Evolutionary conservation across 2,113 vertebrate genomes (phyloP), one percentile per base, ranked within the genome.

Genomic region (Hystrix brachyura): DNA sequence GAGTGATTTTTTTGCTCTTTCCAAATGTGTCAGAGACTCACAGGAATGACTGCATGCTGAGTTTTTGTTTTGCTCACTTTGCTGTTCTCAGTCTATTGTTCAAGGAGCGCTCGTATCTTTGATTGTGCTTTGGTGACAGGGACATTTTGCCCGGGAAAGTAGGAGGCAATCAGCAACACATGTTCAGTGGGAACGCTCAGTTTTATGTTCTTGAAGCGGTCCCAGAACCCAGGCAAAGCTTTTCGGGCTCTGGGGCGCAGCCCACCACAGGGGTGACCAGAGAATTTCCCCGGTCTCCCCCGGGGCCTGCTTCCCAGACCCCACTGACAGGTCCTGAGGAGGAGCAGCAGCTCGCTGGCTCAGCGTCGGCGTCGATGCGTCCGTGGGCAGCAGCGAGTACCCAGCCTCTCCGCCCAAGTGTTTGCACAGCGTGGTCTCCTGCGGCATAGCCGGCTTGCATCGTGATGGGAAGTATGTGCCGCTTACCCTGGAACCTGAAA

Each of bases 401-500:
- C 53, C 62, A 23, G 43, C 53, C 23, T 27, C 65, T 69, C 79
- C n/a, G 83, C 62, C 67, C 53, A 13, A 79, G 21, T 95, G 67
- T 92, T 96, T 91, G 84, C 23, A 23, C 32, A 21, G 57, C 46
- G 83, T 87, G 51, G 89, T 94, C 83, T 96, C 81, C 88, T 51
- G n/a, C 72, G 81, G 74, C 11, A 3, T 25, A 46, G 64, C 46
- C 8, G 51, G 34, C 85, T 94, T 89, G 80, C 86, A 67, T 57
- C n/a, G 53, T 91, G 76, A 46, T 53, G 67, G 80, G 76, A 92
- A 87, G 80, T 92, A 87, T 17, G 57, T 72, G 34, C n/a, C 67
- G 62, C 87, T 96, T 84, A 79, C 79, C 51, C 94, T 96, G 78
- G 91, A 90, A 76, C 80, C n/a, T 79, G 57, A 97, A 96, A 71